Conservation (phyloP, 2,888 invertebrate species). For the Caenorhabditis imperialis region DNA sequence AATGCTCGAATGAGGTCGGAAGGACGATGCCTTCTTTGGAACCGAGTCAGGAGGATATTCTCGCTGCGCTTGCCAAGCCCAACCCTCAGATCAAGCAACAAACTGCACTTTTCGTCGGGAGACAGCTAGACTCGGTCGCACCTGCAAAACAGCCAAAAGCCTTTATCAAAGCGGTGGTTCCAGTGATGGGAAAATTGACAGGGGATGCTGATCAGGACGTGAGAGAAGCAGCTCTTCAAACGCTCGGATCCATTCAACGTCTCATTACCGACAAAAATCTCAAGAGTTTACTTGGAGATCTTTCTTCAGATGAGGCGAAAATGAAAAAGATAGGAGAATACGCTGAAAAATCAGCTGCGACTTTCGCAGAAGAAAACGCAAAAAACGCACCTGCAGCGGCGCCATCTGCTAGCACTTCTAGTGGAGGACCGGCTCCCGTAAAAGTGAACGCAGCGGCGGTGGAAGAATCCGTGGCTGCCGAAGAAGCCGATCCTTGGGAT, state of each 20-base stretch:
- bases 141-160: conserved; percentile 78
- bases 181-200: conserved; percentile 61
- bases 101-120: conserved; percentile 71
- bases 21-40: conserved; percentile 75
- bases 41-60: conserved; percentile 84
- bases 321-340: conserved; percentile 60
- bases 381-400: conserved; percentile 51
- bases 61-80: conserved; percentile 85
- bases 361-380: conserved; percentile 42
- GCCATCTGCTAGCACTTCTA: conserved; percentile 21
- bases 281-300: conserved; percentile 87
- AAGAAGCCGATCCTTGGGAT: conserved; percentile 81
- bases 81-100: conserved; percentile 80
- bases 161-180: conserved; percentile 79
- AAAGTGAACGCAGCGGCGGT: conserved; percentile 15
- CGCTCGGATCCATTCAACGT: conserved; percentile 92
- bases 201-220: conserved; percentile 79
- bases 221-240: conserved; percentile 91
- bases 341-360: conserved; percentile 46
- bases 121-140: conserved; percentile 53
- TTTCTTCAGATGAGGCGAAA: conserved; percentile 84
- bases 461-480: conserved; percentile 2
- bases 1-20: conserved; percentile 85
- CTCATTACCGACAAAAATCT: conserved; percentile 92
- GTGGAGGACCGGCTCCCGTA: conserved; percentile 13